Conservation (phyloP, 2,113 vertebrate species). For the Varanus komodoensis region DNA sequence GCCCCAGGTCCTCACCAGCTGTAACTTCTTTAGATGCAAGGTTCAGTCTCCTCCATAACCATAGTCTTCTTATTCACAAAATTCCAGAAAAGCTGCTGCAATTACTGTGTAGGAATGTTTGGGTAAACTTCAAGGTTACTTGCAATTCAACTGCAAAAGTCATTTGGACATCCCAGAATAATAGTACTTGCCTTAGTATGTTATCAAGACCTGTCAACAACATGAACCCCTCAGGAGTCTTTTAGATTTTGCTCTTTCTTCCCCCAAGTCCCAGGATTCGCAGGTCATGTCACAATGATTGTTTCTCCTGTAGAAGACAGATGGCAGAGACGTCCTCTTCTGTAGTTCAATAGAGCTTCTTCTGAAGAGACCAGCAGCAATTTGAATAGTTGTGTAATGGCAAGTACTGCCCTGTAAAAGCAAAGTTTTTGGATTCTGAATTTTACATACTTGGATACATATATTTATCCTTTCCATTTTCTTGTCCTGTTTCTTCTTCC, state of each 20-base stretch:
- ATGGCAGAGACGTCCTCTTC: conserved; percentile 43
- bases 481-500: neutral
- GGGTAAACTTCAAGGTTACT: conserved; percentile 14
- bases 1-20: too few relatives aligned
- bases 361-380: conserved; percentile 16
- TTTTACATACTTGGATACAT: fast-evolving
- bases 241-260: conserved; percentile 30
- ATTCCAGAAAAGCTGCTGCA: conserved; percentile 2
- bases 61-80: neutral
- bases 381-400: conserved; percentile 34
- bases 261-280: neutral
- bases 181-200: conserved; percentile 3
- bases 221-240: conserved; percentile 40
- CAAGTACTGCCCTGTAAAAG: fast-evolving
- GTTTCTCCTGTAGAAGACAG: conserved; percentile 40
- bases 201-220: conserved; percentile 53
- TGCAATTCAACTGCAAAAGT: conserved; percentile 55
- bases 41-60: neutral
- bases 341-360: conserved; percentile 5
- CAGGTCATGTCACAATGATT: neutral
- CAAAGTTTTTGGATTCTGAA: neutral
- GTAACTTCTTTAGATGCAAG: neutral
- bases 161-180: conserved; percentile 39
- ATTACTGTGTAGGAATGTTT: conserved; percentile 23
- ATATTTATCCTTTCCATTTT: neutral